Evolutionary conservation across 2,888 invertebrate genomes (phyloP).

Genomic region (Dicyrtomina minuta): DNA sequence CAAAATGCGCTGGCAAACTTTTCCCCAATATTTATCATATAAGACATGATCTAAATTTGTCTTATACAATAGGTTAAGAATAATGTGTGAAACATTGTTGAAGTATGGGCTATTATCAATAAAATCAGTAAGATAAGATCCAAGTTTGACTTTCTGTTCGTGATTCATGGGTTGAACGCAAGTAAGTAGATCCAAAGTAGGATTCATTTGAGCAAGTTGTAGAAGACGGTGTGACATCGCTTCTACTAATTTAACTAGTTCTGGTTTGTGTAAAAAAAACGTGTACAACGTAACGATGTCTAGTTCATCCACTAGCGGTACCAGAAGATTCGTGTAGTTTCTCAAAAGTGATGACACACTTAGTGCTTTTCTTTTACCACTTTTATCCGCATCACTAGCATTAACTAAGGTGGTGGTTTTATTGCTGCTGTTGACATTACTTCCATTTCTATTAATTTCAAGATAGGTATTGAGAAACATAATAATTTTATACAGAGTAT

Average conservation of each 20-base stretch:
- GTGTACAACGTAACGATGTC: conserved; percentile 42
- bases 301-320: conserved; percentile 30
- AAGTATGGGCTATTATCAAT: neutral
- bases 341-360: no score
- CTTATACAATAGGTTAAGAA: no score
- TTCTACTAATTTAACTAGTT: conserved; percentile 42
- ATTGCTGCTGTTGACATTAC: neutral
- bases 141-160: neutral
- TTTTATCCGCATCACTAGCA: neutral
- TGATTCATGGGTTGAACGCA: conserved; percentile 27
- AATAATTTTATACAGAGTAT: conserved; percentile 41
- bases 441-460: neutral
- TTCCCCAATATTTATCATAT: neutral
- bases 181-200: conserved; percentile 39
- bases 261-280: conserved; percentile 36
- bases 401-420: no score
- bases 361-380: conserved; percentile 33
- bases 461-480: conserved; percentile 25
- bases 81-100: neutral
- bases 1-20: neutral
- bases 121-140: neutral
- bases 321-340: conserved; percentile 6
- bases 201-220: conserved; percentile 38
- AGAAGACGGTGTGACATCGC: conserved; percentile 33
- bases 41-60: neutral